Evolutionary conservation across 2,113 vertebrate genomes (phyloP), one percentile per base, ranked within the genome.

Genomic region (Corythornis madagascariensis): DNA sequence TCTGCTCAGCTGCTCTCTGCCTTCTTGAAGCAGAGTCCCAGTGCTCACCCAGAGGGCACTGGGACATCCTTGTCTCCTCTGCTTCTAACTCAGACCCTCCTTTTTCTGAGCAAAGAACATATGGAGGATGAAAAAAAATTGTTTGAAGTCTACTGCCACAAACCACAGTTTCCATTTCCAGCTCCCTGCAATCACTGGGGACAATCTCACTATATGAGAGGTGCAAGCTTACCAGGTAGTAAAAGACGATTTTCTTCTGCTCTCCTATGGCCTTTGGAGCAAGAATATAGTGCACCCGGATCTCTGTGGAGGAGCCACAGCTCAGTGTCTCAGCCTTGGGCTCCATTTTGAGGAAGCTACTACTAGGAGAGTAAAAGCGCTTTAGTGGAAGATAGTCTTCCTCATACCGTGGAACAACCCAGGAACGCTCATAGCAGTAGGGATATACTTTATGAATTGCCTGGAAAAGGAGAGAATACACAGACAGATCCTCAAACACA

Each of bases 171-270:
- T 56, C 40, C 16, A 31, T 20, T 56, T 80, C 42, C 47, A 79
- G 6, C 11, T 16, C 9, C 13, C 13, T 65, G 21, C 48, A 82
- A 56, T 2, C 63, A 43, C 33, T 71, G 63, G 28, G 43, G 61
- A 57, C 66, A 53, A 24, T 7, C 33, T 83, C 31, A n/a, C 26
- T 35, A 17, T 28, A 47, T 4, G 11, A 17, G 60, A 85, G 21
- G 13, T 33, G 31, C n/a, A 87, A 89, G 82, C 97, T 97, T 84
- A 98, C 98, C 97, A 98, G 65, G 28, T 97, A 97, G 74, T 97
- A 96, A 83, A 98, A 97, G 53, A 33, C 4, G 0, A 98, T 74
- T 60, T 97, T 79, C 89, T 92, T 94, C 56, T 92, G 61, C 7
- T 95, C 82, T 75, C 61, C 67, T 21, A 95, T 12, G 9, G 69